phyloP scores from a whole-genome alignment of 2,113 vertebrate genomes.

The Isichthys henryi region DNA sequence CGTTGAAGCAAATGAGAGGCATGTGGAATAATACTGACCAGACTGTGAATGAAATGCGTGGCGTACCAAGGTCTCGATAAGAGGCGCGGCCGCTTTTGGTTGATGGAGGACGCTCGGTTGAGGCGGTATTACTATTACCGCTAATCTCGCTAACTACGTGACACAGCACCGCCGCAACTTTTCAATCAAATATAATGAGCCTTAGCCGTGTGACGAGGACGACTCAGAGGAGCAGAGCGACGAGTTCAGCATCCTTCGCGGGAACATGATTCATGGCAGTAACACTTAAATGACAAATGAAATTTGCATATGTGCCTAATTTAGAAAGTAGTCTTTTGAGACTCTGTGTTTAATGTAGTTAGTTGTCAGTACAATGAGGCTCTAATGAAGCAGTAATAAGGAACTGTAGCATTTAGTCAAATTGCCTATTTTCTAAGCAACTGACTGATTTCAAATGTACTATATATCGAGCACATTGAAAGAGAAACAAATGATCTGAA shows the following conservation, averaged over 20 bases:
- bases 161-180: constrained; percentile 64
- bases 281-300: not conserved
- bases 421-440: not conserved
- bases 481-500: not conserved
- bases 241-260: not conserved
- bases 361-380: not conserved
- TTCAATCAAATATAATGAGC: constrained; percentile 71
- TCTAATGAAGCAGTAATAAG: not conserved
- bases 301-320: not conserved
- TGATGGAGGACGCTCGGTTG: not conserved
- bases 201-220: constrained; percentile 72
- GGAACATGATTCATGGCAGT: not conserved
- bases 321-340: not conserved
- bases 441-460: not conserved
- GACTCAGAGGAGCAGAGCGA: constrained; percentile 3
- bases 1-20: not conserved
- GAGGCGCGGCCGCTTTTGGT: not conserved
- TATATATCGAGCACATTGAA: not conserved
- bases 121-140: constrained; percentile 66
- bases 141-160: constrained; percentile 74
- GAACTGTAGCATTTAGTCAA: not conserved
- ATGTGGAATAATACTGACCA: not conserved
- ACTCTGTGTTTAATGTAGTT: not conserved
- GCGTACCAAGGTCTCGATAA: not conserved
- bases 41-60: not conserved